phyloP scores from a whole-genome alignment of 2,888 invertebrate genomes.

The Gastracanthus pulcherrimus region DNA sequence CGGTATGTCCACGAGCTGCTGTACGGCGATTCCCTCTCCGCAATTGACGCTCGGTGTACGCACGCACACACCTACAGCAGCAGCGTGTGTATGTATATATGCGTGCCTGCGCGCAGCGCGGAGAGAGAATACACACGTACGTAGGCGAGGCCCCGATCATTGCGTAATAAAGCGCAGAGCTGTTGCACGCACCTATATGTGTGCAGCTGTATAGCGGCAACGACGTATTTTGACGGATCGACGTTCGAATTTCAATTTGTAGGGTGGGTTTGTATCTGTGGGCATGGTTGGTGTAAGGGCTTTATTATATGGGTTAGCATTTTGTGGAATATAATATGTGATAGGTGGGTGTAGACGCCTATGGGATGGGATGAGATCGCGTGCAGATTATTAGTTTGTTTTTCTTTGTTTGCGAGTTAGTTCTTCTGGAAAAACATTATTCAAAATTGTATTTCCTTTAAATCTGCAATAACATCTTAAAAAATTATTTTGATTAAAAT shows the following conservation, averaged over 20 bases:
- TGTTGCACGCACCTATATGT: not conserved
- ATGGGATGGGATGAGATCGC: no score
- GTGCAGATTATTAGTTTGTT: no score
- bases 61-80: no score
- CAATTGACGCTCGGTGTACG: constrained; percentile 59
- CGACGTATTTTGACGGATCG: not conserved
- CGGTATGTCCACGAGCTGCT: constrained; percentile 39
- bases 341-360: no score
- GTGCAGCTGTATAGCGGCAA: not conserved
- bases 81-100: not conserved
- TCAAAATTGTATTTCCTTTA: no score
- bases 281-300: not conserved
- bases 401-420: no score
- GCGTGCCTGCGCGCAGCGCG: not conserved
- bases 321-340: no score
- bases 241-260: not conserved
- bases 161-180: not conserved
- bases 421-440: no score
- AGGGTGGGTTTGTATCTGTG: not conserved
- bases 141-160: constrained; percentile 37
- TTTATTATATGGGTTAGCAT: not conserved
- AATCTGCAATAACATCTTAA: no score
- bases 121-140: not conserved
- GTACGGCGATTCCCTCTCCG: constrained; percentile 57
- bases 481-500: no score